Conservation (phyloP, 1,140 invertebrate species). For the Sycobia sp. region DNA sequence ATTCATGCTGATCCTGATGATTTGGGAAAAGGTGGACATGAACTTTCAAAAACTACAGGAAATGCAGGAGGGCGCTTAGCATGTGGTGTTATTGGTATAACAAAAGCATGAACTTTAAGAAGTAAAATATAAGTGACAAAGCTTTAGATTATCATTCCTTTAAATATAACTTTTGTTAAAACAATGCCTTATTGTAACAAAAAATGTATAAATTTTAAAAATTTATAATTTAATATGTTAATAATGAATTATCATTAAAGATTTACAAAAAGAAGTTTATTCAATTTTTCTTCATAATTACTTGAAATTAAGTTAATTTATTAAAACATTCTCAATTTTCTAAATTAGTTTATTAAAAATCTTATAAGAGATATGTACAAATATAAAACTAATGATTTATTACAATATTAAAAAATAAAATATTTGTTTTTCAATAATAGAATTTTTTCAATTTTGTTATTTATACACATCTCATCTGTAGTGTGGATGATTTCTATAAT, state of each 20-base stretch:
- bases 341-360: slow-evolving; percentile 2
- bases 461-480: no score
- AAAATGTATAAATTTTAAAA: background rate
- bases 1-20: slow-evolving; percentile 94
- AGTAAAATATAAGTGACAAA: slow-evolving; percentile 20
- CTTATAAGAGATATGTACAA: slow-evolving; percentile 1
- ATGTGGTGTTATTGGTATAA: slow-evolving; percentile 95
- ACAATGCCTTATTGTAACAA: slow-evolving; percentile 7
- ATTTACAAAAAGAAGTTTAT: slow-evolving; percentile 2
- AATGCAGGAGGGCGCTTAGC: slow-evolving; percentile 95
- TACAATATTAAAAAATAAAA: no score
- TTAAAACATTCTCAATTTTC: slow-evolving; percentile 4
- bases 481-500: no score
- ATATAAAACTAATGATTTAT: slow-evolving; percentile 1
- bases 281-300: background rate
- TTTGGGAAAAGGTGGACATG: slow-evolving; percentile 90
- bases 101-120: slow-evolving; percentile 57
- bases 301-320: background rate
- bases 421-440: no score
- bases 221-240: background rate
- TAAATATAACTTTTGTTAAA: slow-evolving; percentile 3
- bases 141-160: slow-evolving; percentile 20
- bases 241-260: slow-evolving; percentile 15
- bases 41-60: slow-evolving; percentile 92
- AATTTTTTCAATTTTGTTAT: no score